Conservation (phyloP, 2,888 invertebrate species). For the Leptarthrus brevirostris region DNA sequence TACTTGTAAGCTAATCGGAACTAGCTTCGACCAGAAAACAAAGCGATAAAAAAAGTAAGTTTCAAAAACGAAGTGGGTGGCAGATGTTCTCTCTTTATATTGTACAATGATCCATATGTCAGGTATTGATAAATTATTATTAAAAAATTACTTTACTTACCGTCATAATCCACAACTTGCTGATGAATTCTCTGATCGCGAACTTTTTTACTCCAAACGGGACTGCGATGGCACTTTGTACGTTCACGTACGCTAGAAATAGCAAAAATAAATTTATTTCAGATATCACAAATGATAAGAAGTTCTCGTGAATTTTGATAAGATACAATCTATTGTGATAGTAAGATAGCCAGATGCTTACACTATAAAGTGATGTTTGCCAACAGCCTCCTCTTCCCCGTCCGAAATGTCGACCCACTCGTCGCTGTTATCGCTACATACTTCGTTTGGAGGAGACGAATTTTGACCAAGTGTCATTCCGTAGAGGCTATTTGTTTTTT, state of each 20-base stretch:
- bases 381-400: constrained; percentile 49
- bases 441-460: constrained; percentile 49
- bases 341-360: constrained; percentile 59
- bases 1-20: too few species aligned
- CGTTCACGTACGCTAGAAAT: constrained; percentile 64
- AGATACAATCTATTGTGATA: neutral
- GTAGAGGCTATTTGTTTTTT: constrained; percentile 66
- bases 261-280: constrained; percentile 40
- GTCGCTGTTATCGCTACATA: constrained; percentile 63
- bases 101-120: too few species aligned
- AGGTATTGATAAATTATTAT: too few species aligned
- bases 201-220: constrained; percentile 66
- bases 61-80: too few species aligned
- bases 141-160: constrained; percentile 58
- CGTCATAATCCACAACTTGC: constrained; percentile 63
- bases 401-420: constrained; percentile 67
- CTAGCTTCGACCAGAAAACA: too few species aligned
- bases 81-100: too few species aligned
- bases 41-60: too few species aligned
- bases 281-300: constrained; percentile 9
- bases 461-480: constrained; percentile 61
- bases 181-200: constrained; percentile 65
- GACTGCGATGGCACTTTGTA: constrained; percentile 64
- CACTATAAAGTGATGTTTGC: constrained; percentile 64
- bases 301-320: constrained; percentile 18